Base-by-base conservation (phyloP, 2,113 vertebrate genomes). In the Bujurquina vittata region DNA sequence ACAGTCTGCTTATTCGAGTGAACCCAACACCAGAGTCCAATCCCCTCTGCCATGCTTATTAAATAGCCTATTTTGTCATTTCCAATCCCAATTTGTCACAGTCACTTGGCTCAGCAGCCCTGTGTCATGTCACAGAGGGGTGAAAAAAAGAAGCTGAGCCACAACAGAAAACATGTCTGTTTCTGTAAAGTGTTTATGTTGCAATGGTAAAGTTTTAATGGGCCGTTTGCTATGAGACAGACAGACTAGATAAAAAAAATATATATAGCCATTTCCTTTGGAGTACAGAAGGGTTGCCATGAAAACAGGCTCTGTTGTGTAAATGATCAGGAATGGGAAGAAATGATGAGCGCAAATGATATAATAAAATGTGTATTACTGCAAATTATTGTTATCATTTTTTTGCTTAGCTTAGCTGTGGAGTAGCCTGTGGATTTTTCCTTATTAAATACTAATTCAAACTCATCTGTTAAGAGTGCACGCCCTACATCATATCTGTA, bases 71-170 rank as follows among this genome's bases (percentile, higher is more conserved):
- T 91, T 94, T 93, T 93, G 91, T 94, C 92, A 89, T 92, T 93
- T 94, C 84, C 92, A 94, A 93, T 93, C 88, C 93, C 85, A 94
- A 95, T 95, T 95, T 95, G 94, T 95, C 90, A 94, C 92, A 93
- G 94, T 90, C 81, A 88, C 87, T 92, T 88, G 90, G 92, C 90
- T 89, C 78, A 67, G 80, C 46, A 58, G 84, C 86, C 74, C 57
- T 7, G 20, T 81, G 87, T 87, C 81, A 89, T 91, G 88, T 92
- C 90, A 93, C 80, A 60, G 75, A 87, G 26, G 59, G 78, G 82
- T 79, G 81, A 58, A 77, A 57, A 69, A 84, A 62, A 56, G 35
- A 73, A 75, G 75, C 23, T 14, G 29, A 79, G 31, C 26, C 78
- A 67, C 56, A 85, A 85, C 75, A 88, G 76, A 84, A 89, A 88